Evolutionary conservation across 2,888 invertebrate species (phyloP), one percentile per base, ranked within the genome.

Genomic region (Pandemis corylana): DNA sequence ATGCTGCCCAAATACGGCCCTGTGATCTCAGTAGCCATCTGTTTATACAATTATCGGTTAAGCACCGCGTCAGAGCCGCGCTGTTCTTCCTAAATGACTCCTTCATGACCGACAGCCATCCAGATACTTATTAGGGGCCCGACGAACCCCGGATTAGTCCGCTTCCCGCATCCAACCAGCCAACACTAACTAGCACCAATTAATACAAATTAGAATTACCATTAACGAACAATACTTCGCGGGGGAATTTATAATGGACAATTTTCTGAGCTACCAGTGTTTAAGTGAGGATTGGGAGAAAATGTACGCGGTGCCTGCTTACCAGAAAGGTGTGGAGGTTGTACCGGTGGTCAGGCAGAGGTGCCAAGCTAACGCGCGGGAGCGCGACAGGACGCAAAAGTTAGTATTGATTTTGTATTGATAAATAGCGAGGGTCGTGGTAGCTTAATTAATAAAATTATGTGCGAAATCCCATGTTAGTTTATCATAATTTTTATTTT

Each of bases 371-470:
- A 98, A 97, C 85, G 97, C 97, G 1, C 95, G 97, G 15, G 97
- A 98, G 86, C 94, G 97, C 77, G 97, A 97, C 87, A 95, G 97
- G 80, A 98, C 97, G 12, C 97, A 97, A 90, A 97, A 97, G 97
- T 97, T 95, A 94, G 91, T 93, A 89, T 82, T 81, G 76, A 81
- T 64, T 71, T 74, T 71, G 36, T 51, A 65, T 56, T 56, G 46
- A 12, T 46, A 12, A 12, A 46, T 46, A 36, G 28, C 28, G 28
- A 36, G 28, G 4, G 28, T 36, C 28, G 28, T 36, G 28, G 28
- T 28, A 28, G 28, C 28, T n/a, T n/a, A n/a, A n/a, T n/a, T n/a
- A n/a, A n/a, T n/a, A n/a, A n/a, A 36, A 36, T 36, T 36, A 36
- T 36, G 2, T 36, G 28, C 4, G 28, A 36, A 36, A 4, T 36